phyloP scores from a whole-genome alignment of 2,797 vertebrate genomes.

The Hydrophis major region DNA sequence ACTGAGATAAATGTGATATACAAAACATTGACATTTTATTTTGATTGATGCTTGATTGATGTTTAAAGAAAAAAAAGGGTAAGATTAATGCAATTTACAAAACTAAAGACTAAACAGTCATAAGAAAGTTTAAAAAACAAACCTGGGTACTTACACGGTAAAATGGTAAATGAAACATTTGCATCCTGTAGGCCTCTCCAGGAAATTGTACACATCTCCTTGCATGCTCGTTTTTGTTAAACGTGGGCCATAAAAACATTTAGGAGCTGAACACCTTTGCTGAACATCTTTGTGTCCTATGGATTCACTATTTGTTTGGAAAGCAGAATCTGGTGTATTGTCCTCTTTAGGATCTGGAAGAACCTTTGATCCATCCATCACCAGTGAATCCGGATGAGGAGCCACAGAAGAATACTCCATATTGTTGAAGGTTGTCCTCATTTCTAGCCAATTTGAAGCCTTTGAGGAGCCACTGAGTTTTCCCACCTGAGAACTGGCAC shows the following conservation, averaged over 20 bases:
- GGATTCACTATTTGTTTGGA: constrained; percentile 61
- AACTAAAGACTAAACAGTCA: neutral
- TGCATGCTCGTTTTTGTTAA: constrained; percentile 84
- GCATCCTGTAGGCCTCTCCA: constrained; percentile 87
- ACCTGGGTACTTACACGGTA: constrained; percentile 82
- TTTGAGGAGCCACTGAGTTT: constrained; percentile 31
- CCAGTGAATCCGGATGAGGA: constrained; percentile 69
- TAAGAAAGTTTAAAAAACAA: neutral
- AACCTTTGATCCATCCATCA: constrained; percentile 79
- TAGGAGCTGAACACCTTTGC: constrained; percentile 29
- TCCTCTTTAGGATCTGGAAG: constrained; percentile 49
- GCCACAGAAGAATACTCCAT: constrained; percentile 79
- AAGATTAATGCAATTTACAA: neutral
- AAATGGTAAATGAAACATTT: constrained; percentile 91
- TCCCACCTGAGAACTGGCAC: constrained; percentile 11
- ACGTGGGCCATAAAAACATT: constrained; percentile 76
- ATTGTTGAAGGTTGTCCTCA: constrained; percentile 33
- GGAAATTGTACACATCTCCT: constrained; percentile 90
- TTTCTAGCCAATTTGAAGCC: constrained; percentile 29
- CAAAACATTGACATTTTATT: neutral
- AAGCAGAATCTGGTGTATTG: constrained; percentile 66
- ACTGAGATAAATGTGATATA: neutral
- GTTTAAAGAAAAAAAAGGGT: neutral
- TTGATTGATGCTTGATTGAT: neutral
- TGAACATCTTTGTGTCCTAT: constrained; percentile 26